phyloP scores from a whole-genome alignment of 2,888 invertebrate species.

The Phengaris alcon region DNA sequence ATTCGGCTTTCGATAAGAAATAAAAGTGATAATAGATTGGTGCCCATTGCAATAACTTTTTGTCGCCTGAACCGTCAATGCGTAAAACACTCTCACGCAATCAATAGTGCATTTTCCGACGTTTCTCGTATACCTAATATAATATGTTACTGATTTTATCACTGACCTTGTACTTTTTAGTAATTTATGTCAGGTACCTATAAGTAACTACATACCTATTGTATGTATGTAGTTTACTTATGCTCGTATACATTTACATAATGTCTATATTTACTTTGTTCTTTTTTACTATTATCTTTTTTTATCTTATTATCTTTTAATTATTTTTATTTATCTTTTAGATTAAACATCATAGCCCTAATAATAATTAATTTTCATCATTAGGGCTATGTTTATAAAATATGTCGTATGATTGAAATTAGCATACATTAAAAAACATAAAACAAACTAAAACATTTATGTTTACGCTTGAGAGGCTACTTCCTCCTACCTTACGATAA shows the following conservation, averaged over 20 bases:
- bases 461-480: background rate
- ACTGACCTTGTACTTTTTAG: conserved; percentile 7
- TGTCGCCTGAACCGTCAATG: conserved; percentile 13
- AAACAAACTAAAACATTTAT: too few species aligned
- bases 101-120: conserved; percentile 15
- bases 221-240: background rate
- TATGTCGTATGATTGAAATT: too few species aligned
- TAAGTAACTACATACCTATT: background rate
- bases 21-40: conserved; percentile 20
- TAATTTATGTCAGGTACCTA: background rate
- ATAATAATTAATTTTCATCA: too few species aligned
- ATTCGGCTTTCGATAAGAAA: conserved; percentile 18
- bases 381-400: too few species aligned
- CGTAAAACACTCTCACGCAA: conserved; percentile 19
- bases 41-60: conserved; percentile 23
- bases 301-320: too few species aligned
- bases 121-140: background rate
- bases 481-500: conserved; percentile 8
- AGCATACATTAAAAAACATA: too few species aligned
- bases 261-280: too few species aligned
- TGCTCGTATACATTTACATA: background rate
- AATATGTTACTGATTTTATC: conserved; percentile 2
- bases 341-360: too few species aligned
- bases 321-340: too few species aligned
- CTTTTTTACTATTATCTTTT: too few species aligned